Base-by-base conservation (phyloP, 2,888 invertebrate species). In the Scaptomyza flava region DNA sequence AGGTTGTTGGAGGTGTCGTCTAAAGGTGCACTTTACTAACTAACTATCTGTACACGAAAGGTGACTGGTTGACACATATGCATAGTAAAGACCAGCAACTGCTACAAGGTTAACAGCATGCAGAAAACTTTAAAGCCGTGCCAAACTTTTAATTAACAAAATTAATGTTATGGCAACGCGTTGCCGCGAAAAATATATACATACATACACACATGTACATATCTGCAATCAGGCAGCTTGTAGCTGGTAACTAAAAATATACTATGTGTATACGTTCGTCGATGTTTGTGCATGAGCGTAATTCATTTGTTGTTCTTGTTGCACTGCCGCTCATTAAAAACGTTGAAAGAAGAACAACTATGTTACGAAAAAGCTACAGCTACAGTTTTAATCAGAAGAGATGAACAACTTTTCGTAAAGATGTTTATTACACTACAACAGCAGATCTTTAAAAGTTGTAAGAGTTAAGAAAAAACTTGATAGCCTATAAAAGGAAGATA, bases 91-190 rank as follows among this genome's bases (percentile, higher is more conserved):
- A 17, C 3, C 41, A 41, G 17, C 17, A 38, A 38, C 38, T 14
- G 72, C 76, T 73, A 70, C 81, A 81, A 87, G 88, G 89, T 70
- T 80, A 94, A 36, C 52, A 48, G 62, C 64, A 68, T 72, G 67
- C 62, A 57, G 79, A 68, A 84, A 87, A 85, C 69, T 89, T 89
- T 81, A 89, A 89, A 79, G 77, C 82, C 53, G 72, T 63, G 72
- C 54, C 66, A 84, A 89, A 89, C 69, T 85, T 89, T 85, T 85
- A 85, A 85, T 85, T 85, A 85, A 87, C 84, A 85, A 89, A 85
- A 89, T 85, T 87, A 89, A 85, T 89, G 82, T 81, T 85, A 84
- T 77, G 85, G 79, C 82, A 79, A 77, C 70, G 67, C 70, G 65
- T 46, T 51, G 52, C 17, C 42, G 17, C 41, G 51, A 36, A 30